Base-by-base conservation (phyloP, 2,888 invertebrate species). In the Penaeus monodon region DNA sequence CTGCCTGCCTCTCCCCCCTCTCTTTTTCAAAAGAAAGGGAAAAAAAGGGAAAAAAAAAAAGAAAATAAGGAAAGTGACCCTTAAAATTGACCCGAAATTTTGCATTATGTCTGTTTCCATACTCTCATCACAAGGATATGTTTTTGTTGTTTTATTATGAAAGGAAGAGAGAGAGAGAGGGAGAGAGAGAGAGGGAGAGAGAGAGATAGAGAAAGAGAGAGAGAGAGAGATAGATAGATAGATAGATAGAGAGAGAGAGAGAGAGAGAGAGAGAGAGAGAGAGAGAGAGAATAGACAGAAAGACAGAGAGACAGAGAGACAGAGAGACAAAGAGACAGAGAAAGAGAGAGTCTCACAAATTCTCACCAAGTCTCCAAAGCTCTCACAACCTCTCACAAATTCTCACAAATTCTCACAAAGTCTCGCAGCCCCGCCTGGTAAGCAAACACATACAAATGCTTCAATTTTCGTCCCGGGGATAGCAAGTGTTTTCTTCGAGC, bases 151-250 rank as follows among this genome's bases (percentile, higher is more conserved):
- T 49, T 7, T 49, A 7, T 49, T 8, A 44, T 0, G 10, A 44
- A 44, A 10, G 44, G 44, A 10, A 10, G 44, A 44, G 44, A 44
- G 44, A 10, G 44, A 44, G 6, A 44, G 44, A 44, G 44, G 10
- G 44, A 44, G 10, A 44, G 44, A 44, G 44, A 44, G 44, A 44
- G 10, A 44, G 44, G 10, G 68, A 68, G 44, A 27, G 27, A 70
- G 68, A 44, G 22, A 49, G 70, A 44, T 1, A 49, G 68, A 81
- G 44, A 44, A 68, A 81, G 68, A 81, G 66, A 66, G 44, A 77
- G 38, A 68, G 20, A 66, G 17, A 17, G 27, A 24, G 65, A 33
- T 17, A 38, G 24, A 24, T 20, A 33, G 33, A 24, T 12, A 64
- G 14, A 80, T 24, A 80, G 20, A 80, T 24, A 49, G 44, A 49